Evolutionary conservation across 2,888 invertebrate species (phyloP), one percentile per base, ranked within the genome.

Genomic region (Phymatocera aterrima): DNA sequence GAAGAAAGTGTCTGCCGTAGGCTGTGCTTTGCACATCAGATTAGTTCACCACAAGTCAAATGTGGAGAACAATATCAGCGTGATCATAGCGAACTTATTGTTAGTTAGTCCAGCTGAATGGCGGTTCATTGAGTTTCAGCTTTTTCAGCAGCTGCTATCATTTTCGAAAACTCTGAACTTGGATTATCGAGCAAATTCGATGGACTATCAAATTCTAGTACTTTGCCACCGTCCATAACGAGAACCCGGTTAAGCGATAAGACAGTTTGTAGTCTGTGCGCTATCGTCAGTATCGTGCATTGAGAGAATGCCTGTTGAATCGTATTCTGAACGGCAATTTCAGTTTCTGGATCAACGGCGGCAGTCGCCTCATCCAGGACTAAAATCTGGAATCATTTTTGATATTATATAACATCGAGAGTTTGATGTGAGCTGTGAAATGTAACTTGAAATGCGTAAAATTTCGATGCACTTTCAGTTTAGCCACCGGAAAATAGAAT

Each of bases 261-360:
- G 15, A 94, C 92, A n/a, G 93, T 93, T 83, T 92, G 91, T 21
- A 94, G 87, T 78, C 93, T 89, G 87, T 94, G 94, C 12, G 94
- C 94, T 83, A 94, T 93, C 51, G 93, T 92, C n/a, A 94, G 84
- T 77, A 94, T 91, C 0, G 94, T 94, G 83, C 92, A 93, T 60
- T 92, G 88, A 2, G 87, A 85, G 85, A 94, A 94, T 54, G 91
- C 91, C 37, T 91, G 89, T 61, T 91, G 90, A 68, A 94, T 91
- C 1, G 92, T 91, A 74, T 85, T 87, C 82, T 93, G 93, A 34
- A 94, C 91, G 4, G 92, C 88, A 18, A 89, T 84, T 84, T 94
- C 93, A n/a, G 93, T 93, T 84, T 92, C 92, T 1, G 91, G 91
- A 86, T 94, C 94, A 12, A 94, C 91, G 2, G 92, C 90, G 8